Evolutionary conservation across 2,113 vertebrate genomes (phyloP).

Genomic region (Melanotaenia duboulayi): DNA sequence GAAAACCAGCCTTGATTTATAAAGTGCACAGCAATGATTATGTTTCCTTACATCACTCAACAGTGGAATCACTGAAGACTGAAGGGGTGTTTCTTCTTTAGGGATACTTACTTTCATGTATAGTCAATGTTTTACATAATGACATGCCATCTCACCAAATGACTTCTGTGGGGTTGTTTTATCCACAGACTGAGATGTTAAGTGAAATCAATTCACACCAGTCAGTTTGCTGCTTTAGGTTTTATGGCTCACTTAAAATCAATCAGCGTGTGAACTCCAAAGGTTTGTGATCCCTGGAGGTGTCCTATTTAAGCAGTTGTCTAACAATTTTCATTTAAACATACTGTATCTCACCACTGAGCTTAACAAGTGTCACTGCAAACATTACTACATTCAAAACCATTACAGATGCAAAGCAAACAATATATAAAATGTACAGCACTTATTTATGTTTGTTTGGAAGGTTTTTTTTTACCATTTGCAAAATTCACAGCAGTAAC

Average conservation of each 20-base stretch:
- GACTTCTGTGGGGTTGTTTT: neutral
- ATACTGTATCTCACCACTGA: neutral
- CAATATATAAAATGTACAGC: neutral
- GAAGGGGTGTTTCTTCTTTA: neutral
- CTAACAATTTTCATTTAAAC: constrained; percentile 5
- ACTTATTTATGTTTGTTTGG: neutral
- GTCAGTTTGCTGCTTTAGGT: constrained; percentile 8
- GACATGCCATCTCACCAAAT: constrained; percentile 8
- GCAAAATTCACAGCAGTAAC: constrained; percentile 14
- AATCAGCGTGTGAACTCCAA: constrained; percentile 22
- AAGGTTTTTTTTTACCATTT: neutral
- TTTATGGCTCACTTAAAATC: constrained; percentile 8
- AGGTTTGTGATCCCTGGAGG: constrained; percentile 5
- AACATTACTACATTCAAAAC: neutral
- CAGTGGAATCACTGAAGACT: constrained; percentile 11
- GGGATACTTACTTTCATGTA: no score
- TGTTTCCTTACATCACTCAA: constrained; percentile 1
- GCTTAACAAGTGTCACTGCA: neutral
- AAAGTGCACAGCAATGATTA: constrained; percentile 6
- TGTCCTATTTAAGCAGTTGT: neutral
- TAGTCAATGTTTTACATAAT: neutral
- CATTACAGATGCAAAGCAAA: neutral
- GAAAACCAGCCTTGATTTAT: constrained; percentile 21
- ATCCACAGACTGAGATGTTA: neutral
- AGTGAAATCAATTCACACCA: neutral